These are phyloP conservation scores for Priocnemis perturbator DNA, from an alignment of 2,888 invertebrate species.

Conservation along the genomic window DNA sequence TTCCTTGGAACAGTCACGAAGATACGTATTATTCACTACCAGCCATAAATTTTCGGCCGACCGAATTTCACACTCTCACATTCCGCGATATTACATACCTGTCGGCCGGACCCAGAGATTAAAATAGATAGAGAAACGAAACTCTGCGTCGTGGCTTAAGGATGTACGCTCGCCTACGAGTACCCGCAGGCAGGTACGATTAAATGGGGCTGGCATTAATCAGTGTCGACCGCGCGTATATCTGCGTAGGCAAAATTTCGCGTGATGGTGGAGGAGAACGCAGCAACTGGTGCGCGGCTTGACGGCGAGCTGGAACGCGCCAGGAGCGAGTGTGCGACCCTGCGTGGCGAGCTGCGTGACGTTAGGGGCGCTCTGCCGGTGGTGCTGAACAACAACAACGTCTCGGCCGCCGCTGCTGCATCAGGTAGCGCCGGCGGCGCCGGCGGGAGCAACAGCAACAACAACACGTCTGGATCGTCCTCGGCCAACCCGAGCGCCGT, in stretches of 20 bases:
- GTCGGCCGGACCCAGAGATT: too few species aligned
- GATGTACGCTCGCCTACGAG: too few species aligned
- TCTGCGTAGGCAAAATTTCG: slow-evolving; percentile 83
- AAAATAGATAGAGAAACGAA: too few species aligned
- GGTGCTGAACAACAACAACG: slow-evolving; percentile 66
- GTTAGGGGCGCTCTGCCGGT: slow-evolving; percentile 73
- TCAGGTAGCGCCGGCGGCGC: slow-evolving; percentile 43
- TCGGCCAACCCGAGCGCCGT: slow-evolving; percentile 51
- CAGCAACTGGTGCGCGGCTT: slow-evolving; percentile 76
- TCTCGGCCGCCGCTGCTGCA: slow-evolving; percentile 47
- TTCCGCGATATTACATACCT: too few species aligned
- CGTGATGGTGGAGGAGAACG: slow-evolving; percentile 93
- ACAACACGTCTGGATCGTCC: slow-evolving; percentile 52
- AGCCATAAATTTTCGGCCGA: too few species aligned
- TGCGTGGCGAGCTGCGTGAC: slow-evolving; percentile 77
- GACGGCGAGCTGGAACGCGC: slow-evolving; percentile 81
- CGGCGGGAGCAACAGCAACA: slow-evolving; percentile 55
- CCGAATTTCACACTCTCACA: too few species aligned
- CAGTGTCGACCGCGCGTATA: too few species aligned
- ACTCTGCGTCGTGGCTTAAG: too few species aligned
- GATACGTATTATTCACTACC: too few species aligned
- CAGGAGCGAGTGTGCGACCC: slow-evolving; percentile 79
- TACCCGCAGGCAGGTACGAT: too few species aligned
- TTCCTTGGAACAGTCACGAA: too few species aligned
- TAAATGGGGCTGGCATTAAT: too few species aligned